Base-by-base conservation (phyloP, 2,113 vertebrate species). In the Platycercus adscitus region DNA sequence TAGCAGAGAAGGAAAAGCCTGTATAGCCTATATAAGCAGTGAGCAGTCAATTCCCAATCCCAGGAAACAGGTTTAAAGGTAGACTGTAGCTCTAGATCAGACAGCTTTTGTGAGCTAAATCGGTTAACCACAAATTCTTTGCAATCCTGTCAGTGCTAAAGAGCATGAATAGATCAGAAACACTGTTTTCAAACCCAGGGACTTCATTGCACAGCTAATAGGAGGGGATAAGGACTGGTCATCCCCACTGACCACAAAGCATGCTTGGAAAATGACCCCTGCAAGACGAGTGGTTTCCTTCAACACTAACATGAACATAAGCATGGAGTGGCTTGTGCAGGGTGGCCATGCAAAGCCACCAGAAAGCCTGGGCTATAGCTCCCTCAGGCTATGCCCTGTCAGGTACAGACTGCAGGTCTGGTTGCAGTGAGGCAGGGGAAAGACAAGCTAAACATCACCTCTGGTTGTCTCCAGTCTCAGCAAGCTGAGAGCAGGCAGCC, bases 261-360 rank as follows among this genome's bases (percentile, higher is more conserved):
- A 44, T 2, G 4, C 61, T 37, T 50, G 28, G 35, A 44, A 71
- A 58, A 26, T 8, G 41, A 43, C 64, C 18, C 41, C 24, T 35
- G 41, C 58, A 71, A 46, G 31, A 6, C 7, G 6, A 61, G 2
- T 26, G 50, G 31, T 33, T 77, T 77, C 41, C 52, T 76, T 81
- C 75, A 80, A 33, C 8, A 16, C 23, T 8, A 21, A 28, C 2
- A 7, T 3, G 14, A 85, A 17, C 3, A 1, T 17, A n/a, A 69
- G 37, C 43, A 41, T 8, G 0, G 17, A 43, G n/a, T 6, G 25
- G 53, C 43, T 63, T 24, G 20, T 31, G 37, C 0, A 0, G 6
- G 33, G 26, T 46, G 28, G 65, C 56, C 37, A 17, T 2, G 16
- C 26, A 29, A 70, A 37, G 43, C 43, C 28, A 52, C 29, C 10